These are phyloP conservation scores for Pemphigus obesinymphae DNA, from an alignment of 1,140 invertebrate species.

Conservation along the genomic window DNA sequence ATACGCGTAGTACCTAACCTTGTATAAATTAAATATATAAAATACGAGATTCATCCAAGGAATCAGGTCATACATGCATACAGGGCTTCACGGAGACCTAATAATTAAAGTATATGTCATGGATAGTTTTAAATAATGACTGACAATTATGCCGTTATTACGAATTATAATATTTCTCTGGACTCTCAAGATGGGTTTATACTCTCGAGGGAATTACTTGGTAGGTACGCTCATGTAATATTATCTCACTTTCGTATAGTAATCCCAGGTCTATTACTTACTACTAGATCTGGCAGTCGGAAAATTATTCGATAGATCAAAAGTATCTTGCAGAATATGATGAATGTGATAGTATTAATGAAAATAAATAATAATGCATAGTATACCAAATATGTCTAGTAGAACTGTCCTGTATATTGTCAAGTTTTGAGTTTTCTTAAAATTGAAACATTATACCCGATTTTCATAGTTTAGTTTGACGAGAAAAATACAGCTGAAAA, in stretches of 20 bases:
- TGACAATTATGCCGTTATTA: neutral
- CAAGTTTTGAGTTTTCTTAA: too few species aligned
- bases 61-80: neutral
- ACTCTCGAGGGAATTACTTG: neutral
- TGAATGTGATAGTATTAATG: too few species aligned
- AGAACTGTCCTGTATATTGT: too few species aligned
- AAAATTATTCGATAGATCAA: neutral
- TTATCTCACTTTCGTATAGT: neutral
- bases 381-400: too few species aligned
- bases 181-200: neutral
- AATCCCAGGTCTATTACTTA: neutral
- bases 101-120: neutral
- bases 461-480: too few species aligned
- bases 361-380: too few species aligned
- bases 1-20: neutral
- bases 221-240: neutral
- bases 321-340: too few species aligned
- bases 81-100: neutral
- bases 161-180: neutral
- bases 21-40: neutral
- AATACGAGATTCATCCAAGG: neutral
- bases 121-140: neutral
- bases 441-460: too few species aligned
- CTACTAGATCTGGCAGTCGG: neutral
- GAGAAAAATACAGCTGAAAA: too few species aligned